A percentile compares a stretch with the other conserved stretches of the same genome.
Conservation (phyloP, 2,113 vertebrate species). For the Kryptolebias marmoratus region DNA sequence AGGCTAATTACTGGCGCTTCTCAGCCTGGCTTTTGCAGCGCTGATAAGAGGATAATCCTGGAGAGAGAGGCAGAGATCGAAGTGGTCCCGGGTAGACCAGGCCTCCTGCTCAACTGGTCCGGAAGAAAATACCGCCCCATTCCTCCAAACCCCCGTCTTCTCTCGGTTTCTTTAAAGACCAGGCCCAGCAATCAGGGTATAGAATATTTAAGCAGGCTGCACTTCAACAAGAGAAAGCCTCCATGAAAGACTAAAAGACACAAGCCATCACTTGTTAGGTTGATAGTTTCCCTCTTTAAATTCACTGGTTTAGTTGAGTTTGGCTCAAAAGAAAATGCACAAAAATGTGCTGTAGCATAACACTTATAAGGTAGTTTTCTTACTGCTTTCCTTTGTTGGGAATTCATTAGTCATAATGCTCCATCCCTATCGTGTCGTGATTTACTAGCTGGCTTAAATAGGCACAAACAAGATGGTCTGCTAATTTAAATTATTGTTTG, state of each 20-base stretch:
- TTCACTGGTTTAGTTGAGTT: constrained; percentile 16
- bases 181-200: constrained; percentile 53
- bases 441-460: too few relatives aligned
- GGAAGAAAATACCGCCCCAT: constrained; percentile 54
- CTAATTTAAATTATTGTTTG: too few relatives aligned
- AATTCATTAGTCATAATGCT: not conserved
- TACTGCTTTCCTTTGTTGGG: not conserved
- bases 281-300: constrained; percentile 23
- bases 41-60: constrained; percentile 85
- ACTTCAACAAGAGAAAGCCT: constrained; percentile 54
- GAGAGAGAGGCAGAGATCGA: constrained; percentile 79
- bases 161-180: constrained; percentile 61
- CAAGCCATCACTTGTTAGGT: constrained; percentile 36
- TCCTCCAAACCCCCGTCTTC: constrained; percentile 21
- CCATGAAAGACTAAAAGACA: constrained; percentile 48
- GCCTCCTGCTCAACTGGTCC: constrained; percentile 69
- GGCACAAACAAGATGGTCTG: too few relatives aligned
- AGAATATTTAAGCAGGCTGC: constrained; percentile 75
- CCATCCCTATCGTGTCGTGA: not conserved
- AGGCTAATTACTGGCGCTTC: constrained; percentile 82
- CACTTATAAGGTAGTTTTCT: constrained; percentile 9
- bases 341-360: not conserved
- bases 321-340: constrained; percentile 1
- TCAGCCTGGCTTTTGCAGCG: constrained; percentile 76
- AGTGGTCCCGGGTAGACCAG: constrained; percentile 73